Conservation (phyloP, 1,140 invertebrate species). For the Zaprionus nigranus region DNA sequence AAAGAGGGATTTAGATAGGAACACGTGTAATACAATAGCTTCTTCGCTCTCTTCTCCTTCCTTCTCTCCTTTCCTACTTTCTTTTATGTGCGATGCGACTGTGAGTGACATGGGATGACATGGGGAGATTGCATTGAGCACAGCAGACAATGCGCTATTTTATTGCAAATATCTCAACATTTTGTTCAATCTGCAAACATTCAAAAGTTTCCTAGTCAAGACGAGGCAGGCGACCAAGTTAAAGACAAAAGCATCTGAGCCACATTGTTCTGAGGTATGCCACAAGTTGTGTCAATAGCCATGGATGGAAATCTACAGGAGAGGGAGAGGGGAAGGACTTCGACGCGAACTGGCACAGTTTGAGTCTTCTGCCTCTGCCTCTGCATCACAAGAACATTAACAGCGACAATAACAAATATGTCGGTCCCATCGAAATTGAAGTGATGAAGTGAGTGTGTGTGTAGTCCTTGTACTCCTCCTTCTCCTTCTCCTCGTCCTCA, state of each 20-base stretch:
- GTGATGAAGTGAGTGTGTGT: slow-evolving; percentile 64
- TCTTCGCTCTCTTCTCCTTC: neutral
- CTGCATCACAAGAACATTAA: slow-evolving; percentile 62
- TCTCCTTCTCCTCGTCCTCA: neutral
- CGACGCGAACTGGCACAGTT: slow-evolving; percentile 47
- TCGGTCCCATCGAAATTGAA: slow-evolving; percentile 66
- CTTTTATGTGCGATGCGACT: neutral
- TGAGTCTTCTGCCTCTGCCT: slow-evolving; percentile 33
- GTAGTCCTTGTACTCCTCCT: neutral
- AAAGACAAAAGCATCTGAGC: slow-evolving; percentile 65
- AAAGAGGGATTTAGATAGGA: slow-evolving; percentile 24
- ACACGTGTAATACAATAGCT: slow-evolving; percentile 3
- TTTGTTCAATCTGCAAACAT: slow-evolving; percentile 5
- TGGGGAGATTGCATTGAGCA: neutral
- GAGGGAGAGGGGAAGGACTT: slow-evolving; percentile 5
- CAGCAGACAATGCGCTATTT: slow-evolving; percentile 16
- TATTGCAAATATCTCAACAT: slow-evolving; percentile 1
- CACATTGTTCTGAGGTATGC: slow-evolving; percentile 60
- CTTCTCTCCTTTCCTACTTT: neutral
- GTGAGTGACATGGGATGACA: slow-evolving; percentile 7
- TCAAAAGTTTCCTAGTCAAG: slow-evolving; percentile 20
- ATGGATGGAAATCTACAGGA: slow-evolving; percentile 11
- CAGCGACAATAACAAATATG: slow-evolving; percentile 69
- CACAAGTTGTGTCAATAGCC: slow-evolving; percentile 51
- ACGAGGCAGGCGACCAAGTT: slow-evolving; percentile 50